phyloP scores from a whole-genome alignment of 2,797 vertebrate genomes.

The Clamator glandarius region DNA sequence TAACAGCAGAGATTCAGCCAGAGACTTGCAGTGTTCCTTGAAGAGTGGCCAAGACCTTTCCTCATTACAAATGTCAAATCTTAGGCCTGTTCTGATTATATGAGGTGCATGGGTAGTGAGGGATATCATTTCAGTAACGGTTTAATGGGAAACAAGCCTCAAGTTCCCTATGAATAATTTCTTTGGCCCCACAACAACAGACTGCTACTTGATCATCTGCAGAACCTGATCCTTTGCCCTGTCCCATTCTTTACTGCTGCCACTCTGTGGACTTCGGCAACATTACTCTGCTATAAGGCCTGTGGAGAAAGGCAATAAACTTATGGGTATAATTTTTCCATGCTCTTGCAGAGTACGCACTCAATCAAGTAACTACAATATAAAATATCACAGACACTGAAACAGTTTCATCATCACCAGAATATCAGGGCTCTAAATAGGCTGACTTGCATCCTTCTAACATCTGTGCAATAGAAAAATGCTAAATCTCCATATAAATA shows the following conservation, averaged over 20 bases:
- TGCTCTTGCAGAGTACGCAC: not conserved
- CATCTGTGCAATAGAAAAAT: not conserved
- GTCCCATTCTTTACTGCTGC: not conserved
- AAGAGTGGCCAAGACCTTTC: not conserved
- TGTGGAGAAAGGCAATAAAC: not conserved
- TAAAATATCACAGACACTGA: not conserved
- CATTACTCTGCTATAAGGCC: not conserved
- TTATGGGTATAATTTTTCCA: not conserved
- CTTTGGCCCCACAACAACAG: not conserved
- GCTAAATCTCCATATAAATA: not conserved
- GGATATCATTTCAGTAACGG: not conserved
- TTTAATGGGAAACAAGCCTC: not conserved
- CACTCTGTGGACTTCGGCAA: not conserved
- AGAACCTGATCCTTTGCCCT: not conserved
- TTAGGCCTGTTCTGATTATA: not conserved
- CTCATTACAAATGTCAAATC: not conserved
- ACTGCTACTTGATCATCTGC: not conserved
- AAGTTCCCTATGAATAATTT: conserved; percentile 25
- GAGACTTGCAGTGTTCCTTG: not conserved
- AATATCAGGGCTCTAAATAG: not conserved
- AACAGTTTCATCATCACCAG: not conserved
- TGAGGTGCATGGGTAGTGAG: fast-evolving
- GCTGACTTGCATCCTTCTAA: not conserved
- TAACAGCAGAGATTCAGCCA: not conserved
- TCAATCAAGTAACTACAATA: not conserved